These are phyloP conservation scores for Disparrhopalites patrizii DNA, from an alignment of 2,888 invertebrate genomes.

Conservation along the genomic window DNA sequence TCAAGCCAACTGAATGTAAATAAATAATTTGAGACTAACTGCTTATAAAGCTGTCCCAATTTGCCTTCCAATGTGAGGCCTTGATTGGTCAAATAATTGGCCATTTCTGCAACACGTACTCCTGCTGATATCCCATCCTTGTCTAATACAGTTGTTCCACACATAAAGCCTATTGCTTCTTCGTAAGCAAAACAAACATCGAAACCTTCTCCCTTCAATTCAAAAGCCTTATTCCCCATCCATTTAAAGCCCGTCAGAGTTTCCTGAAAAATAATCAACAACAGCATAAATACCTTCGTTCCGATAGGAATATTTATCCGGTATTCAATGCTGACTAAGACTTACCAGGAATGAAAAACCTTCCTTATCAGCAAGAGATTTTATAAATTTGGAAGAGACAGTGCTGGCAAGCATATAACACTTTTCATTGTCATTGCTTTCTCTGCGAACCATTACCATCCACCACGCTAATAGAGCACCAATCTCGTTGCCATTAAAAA, in stretches of 20 bases:
- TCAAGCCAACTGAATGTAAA: background rate
- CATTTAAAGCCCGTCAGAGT: constrained; percentile 99
- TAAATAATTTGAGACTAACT: constrained; percentile 52
- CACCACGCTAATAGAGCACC: constrained; percentile 95
- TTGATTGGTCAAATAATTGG: constrained; percentile 63
- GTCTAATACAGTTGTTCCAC: constrained; percentile 79
- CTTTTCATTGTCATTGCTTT: constrained; percentile 55
- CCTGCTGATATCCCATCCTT: constrained; percentile 96
- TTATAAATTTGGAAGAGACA: constrained; percentile 92
- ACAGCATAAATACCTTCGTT: background rate
- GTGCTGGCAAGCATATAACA: constrained; percentile 86
- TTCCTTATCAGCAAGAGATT: constrained; percentile 71
- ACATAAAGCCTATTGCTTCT: constrained; percentile 99
- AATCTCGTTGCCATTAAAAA: constrained; percentile 93
- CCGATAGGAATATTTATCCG: too few relatives aligned
- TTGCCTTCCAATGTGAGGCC: constrained; percentile 54
- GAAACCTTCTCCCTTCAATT: constrained; percentile 55
- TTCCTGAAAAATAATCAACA: constrained; percentile 56
- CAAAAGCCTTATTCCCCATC: constrained; percentile 88
- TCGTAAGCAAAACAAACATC: constrained; percentile 78
- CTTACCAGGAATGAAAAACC: constrained; percentile 66
- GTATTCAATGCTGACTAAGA: too few relatives aligned
- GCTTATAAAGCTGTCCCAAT: constrained; percentile 70
- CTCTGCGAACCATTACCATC: constrained; percentile 63
- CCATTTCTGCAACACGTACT: constrained; percentile 70